Percentiles rank a stretch among this genome's conserved stretches.
These are phyloP conservation scores for Hippopotamus amphibius DNA, from an alignment of 2,113 vertebrate genomes.

Conservation along the genomic window DNA sequence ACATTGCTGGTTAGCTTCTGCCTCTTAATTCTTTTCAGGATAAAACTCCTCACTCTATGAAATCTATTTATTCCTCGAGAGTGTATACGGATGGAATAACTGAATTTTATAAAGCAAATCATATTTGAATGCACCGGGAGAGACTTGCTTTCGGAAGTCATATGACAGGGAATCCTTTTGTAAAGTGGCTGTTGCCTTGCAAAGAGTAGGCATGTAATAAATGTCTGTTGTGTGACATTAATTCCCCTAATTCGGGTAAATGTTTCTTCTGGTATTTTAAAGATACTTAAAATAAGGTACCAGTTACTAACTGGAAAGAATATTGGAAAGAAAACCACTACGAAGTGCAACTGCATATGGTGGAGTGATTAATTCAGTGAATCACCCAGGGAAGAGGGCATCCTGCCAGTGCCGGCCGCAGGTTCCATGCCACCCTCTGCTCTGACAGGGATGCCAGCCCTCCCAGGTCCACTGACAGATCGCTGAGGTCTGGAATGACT, in stretches of 20 bases:
- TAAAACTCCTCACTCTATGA: conserved; percentile 15
- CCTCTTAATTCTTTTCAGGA: background rate
- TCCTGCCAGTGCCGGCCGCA: conserved; percentile 60
- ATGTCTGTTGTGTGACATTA: background rate
- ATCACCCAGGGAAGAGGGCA: conserved; percentile 53
- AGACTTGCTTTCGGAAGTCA: conserved; percentile 37
- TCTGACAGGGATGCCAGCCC: conserved; percentile 60
- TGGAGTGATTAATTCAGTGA: conserved; percentile 72
- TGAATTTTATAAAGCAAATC: conserved; percentile 39
- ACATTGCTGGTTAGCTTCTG: background rate
- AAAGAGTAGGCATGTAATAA: conserved; percentile 22
- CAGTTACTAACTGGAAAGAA: conserved; percentile 50
- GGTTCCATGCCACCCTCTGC: conserved; percentile 57
- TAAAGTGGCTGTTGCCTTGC: background rate
- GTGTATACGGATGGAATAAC: background rate
- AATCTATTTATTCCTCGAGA: conserved; percentile 53
- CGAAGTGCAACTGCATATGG: conserved; percentile 53
- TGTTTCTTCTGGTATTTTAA: conserved; percentile 32
- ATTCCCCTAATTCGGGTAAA: conserved; percentile 34
- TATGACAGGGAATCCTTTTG: background rate
- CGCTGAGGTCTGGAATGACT: conserved; percentile 11
- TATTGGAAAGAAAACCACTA: conserved; percentile 55
- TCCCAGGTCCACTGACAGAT: conserved; percentile 50
- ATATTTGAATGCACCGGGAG: background rate
- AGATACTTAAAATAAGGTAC: conserved; percentile 52